Evolutionary conservation across 2,113 vertebrate species (phyloP).

Genomic region (Xerus inauris): DNA sequence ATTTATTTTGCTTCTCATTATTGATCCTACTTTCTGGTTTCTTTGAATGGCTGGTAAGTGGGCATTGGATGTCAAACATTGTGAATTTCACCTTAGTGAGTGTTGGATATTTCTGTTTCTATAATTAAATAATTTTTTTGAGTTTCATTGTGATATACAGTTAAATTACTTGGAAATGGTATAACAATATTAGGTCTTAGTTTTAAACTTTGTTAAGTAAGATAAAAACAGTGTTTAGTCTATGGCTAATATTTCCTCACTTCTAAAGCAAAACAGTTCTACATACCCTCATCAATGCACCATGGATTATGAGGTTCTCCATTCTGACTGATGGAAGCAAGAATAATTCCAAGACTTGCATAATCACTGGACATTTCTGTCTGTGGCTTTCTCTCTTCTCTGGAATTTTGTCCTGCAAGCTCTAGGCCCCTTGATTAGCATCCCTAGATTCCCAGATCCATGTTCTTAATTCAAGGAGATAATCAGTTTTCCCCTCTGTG

Average conservation of each 20-base stretch:
- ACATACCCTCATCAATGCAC: background rate
- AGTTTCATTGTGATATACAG: background rate
- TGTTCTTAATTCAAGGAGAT: background rate
- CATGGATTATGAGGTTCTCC: background rate
- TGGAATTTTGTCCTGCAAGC: background rate
- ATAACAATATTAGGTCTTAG: background rate
- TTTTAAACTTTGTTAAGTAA: constrained; percentile 8
- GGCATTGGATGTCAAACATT: background rate
- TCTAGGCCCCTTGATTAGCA: background rate
- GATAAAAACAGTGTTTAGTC: background rate
- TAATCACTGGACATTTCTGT: background rate
- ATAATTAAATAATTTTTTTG: constrained; percentile 37
- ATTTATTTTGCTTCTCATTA: constrained; percentile 5
- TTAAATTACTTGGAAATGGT: constrained; percentile 18
- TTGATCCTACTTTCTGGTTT: background rate
- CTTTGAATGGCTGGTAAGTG: constrained; percentile 17
- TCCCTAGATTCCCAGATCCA: background rate
- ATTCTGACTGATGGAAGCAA: background rate
- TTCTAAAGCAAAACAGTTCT: background rate
- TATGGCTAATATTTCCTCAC: background rate
- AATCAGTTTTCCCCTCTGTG: too few relatives aligned
- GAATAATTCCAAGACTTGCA: background rate
- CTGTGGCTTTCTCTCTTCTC: background rate
- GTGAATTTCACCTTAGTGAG: constrained; percentile 16
- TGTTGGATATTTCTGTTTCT: background rate